Percentiles rank a stretch among this genome's conserved stretches.
Conservation (phyloP, 2,113 vertebrate species). For the Oxygymnocypris stewartii region DNA sequence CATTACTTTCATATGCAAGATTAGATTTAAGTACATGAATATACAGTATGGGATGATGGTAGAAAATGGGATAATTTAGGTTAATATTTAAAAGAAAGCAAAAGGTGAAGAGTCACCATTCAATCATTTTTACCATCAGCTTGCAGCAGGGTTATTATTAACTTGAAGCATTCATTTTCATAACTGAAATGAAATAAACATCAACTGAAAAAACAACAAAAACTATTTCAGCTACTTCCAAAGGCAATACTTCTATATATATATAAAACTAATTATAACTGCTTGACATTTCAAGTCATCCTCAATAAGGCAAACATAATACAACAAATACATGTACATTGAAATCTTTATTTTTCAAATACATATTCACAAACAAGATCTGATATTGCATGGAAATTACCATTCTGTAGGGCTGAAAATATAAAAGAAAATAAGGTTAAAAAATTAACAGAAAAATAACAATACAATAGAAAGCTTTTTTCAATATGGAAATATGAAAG, state of each 20-base stretch:
- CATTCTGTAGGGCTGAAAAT: constrained; percentile 11
- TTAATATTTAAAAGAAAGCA: too few relatives aligned
- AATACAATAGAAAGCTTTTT: constrained; percentile 10
- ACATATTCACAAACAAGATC: constrained; percentile 36
- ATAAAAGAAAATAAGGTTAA: constrained; percentile 29
- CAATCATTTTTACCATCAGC: too few relatives aligned
- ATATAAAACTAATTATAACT: too few relatives aligned
- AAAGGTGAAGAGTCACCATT: too few relatives aligned
- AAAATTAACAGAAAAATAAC: constrained; percentile 14
- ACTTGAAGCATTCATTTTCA: too few relatives aligned
- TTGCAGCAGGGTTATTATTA: too few relatives aligned
- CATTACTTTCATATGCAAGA: too few relatives aligned
- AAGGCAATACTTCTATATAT: too few relatives aligned
- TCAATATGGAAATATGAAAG: not conserved
- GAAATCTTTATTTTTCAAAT: constrained; percentile 40
- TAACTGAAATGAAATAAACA: not conserved
- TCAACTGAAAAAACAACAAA: not conserved
- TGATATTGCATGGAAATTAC: constrained; percentile 16
- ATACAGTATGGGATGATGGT: too few relatives aligned
- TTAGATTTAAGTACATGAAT: too few relatives aligned
- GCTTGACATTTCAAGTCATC: not conserved
- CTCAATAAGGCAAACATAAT: not conserved
- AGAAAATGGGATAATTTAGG: too few relatives aligned
- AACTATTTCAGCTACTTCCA: not conserved
- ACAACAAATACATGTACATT: not conserved